phyloP scores from a whole-genome alignment of 30 jellyfish, hydroid and myxozoan species.

The Aurelia aurita region DNA sequence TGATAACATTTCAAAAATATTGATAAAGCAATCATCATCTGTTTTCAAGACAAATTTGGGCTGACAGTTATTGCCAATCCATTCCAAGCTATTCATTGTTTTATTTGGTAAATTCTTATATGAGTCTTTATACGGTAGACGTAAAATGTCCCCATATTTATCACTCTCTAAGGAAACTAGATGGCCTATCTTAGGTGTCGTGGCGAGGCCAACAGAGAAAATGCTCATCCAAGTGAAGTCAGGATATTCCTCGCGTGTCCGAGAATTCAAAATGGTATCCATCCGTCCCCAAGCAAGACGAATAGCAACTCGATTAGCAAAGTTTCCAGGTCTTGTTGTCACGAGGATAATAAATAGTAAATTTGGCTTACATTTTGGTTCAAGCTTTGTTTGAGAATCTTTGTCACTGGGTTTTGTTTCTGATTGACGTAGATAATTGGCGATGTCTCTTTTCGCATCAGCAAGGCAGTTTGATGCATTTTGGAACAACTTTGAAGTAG shows the following conservation, averaged over 20 bases:
- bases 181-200: slow-evolving; percentile 53
- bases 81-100: slow-evolving; percentile 90
- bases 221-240: slow-evolving; percentile 76
- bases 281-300: slow-evolving; percentile 91
- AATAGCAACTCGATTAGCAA: slow-evolving; percentile 87
- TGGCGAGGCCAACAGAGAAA: slow-evolving; percentile 84
- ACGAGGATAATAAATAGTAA: slow-evolving; percentile 64
- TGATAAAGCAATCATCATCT: slow-evolving; percentile 97
- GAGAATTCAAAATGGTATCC: slow-evolving; percentile 73
- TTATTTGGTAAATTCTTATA: slow-evolving; percentile 87
- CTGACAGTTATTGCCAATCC: slow-evolving; percentile 92
- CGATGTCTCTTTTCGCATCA: slow-evolving; percentile 54
- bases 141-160: slow-evolving; percentile 68
- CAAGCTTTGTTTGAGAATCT: background rate
- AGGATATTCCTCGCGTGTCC: background rate
- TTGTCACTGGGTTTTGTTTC: background rate
- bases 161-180: slow-evolving; percentile 69
- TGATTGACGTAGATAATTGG: slow-evolving; percentile 47
- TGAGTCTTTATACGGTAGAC: slow-evolving; percentile 84
- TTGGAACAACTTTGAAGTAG: slow-evolving; percentile 30
- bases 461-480: slow-evolving; percentile 62
- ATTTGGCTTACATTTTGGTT: slow-evolving; percentile 72
- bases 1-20: slow-evolving; percentile 60
- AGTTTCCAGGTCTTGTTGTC: slow-evolving; percentile 91
- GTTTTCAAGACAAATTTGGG: slow-evolving; percentile 87